Conservation (phyloP, 2,113 vertebrate species). For the Brienomyrus brachyistius region DNA sequence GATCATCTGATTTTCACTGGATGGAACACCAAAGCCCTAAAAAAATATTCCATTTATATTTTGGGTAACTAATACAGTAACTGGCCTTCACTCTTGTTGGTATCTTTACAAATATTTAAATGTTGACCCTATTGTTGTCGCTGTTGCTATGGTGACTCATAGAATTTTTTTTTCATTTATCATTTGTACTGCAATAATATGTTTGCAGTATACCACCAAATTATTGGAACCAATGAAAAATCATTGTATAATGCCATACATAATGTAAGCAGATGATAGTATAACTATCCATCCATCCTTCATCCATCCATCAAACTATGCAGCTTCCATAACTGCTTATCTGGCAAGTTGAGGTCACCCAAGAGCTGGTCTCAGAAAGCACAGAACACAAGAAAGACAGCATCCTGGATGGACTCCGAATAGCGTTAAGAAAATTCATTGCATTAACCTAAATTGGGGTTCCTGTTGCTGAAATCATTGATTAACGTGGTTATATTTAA, state of each 20-base stretch:
- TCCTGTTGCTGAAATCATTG: too few relatives aligned
- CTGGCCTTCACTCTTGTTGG: background rate
- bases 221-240: background rate
- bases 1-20: too few relatives aligned
- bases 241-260: background rate
- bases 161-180: background rate
- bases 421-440: background rate
- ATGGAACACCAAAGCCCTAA: background rate
- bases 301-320: background rate
- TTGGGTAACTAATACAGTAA: background rate
- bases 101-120: background rate
- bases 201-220: background rate
- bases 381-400: too few relatives aligned
- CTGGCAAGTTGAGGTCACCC: too few relatives aligned
- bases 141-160: background rate
- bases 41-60: background rate
- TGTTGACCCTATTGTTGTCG: background rate
- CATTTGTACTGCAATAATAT: background rate
- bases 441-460: background rate
- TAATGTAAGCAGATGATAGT: background rate
- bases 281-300: background rate
- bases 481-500: background rate
- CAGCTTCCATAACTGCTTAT: too few relatives aligned
- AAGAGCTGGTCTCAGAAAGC: too few relatives aligned
- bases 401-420: too few relatives aligned